Evolutionary conservation across 2,888 invertebrate genomes (phyloP).

Genomic region (Sarcophaga variegata): DNA sequence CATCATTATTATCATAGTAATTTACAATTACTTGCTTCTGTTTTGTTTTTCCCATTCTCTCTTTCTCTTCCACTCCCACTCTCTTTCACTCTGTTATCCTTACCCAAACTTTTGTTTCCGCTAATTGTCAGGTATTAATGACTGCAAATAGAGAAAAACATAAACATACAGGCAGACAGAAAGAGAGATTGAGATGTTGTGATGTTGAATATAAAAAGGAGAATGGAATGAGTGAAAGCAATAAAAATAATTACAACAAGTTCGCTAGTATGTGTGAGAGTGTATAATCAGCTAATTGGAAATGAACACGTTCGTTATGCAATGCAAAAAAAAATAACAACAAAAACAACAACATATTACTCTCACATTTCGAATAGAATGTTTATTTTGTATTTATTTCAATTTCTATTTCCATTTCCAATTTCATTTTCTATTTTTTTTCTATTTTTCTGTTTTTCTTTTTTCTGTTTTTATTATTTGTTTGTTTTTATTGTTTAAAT

Average conservation of each 20-base stretch:
- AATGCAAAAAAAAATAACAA: too few species aligned
- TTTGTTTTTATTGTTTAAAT: background rate
- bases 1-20: slow-evolving; percentile 29
- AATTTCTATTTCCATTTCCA: background rate
- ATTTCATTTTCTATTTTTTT: background rate
- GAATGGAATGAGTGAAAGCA: background rate
- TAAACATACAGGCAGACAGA: background rate
- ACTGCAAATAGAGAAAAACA: background rate
- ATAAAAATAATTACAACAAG: slow-evolving; percentile 31
- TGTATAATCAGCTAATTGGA: background rate
- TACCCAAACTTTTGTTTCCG: background rate
- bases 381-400: background rate
- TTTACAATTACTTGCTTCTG: slow-evolving; percentile 3
- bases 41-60: background rate
- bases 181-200: background rate
- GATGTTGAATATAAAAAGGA: background rate
- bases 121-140: background rate
- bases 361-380: too few species aligned
- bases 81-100: background rate
- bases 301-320: background rate
- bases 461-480: background rate
- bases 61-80: background rate
- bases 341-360: too few species aligned
- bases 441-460: background rate
- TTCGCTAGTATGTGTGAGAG: background rate